phyloP scores from a whole-genome alignment of 2,797 vertebrate species.

The Glossophaga mutica region DNA sequence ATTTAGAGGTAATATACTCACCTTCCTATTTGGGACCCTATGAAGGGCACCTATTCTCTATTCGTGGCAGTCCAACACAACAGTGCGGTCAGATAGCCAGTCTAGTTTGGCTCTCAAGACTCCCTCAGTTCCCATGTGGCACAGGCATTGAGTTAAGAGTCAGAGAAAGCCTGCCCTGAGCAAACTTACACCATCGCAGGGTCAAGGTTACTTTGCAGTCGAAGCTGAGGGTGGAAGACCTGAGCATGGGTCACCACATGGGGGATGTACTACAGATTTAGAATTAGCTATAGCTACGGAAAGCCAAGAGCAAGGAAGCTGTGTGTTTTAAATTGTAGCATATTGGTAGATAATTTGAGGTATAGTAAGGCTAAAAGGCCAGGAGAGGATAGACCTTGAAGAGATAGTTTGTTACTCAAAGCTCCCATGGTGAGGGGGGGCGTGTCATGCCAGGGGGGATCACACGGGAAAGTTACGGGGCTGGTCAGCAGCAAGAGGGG shows the following conservation, averaged over 20 bases:
- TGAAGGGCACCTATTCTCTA: no score
- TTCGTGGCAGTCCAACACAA: background rate
- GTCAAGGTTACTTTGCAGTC: background rate
- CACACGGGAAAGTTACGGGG: rapidly evolving
- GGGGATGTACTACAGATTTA: background rate
- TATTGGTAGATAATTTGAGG: background rate
- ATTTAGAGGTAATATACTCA: background rate
- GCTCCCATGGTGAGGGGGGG: background rate
- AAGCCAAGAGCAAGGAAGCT: background rate
- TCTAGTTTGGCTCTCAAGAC: background rate
- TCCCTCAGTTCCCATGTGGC: background rate
- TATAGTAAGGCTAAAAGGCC: background rate
- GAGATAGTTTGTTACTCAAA: background rate
- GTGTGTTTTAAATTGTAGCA: background rate
- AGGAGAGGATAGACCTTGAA: background rate
- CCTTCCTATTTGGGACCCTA: background rate
- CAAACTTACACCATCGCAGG: background rate
- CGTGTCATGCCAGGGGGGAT: rapidly evolving
- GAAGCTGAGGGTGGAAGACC: background rate
- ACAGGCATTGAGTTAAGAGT: background rate
- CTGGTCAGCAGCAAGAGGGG: background rate
- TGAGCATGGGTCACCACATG: background rate
- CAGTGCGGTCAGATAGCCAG: background rate
- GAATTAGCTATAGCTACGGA: background rate
- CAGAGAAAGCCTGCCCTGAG: background rate